phyloP scores from a whole-genome alignment of 64 coral and sea anemone genomes.

The Catalaphyllia jardinei region DNA sequence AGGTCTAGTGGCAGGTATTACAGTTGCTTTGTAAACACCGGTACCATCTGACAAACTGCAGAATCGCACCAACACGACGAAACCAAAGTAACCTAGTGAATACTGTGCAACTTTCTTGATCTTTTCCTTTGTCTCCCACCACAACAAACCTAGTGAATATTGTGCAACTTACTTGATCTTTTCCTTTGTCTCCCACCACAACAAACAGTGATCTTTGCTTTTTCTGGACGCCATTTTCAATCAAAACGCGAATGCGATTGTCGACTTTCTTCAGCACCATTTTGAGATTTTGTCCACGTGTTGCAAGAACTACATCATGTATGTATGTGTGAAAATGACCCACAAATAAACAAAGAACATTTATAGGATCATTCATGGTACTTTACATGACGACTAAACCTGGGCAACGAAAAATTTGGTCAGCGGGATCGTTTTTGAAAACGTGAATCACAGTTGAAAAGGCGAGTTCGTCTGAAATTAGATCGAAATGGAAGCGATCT shows the following conservation, averaged over 20 bases:
- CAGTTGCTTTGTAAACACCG: no score
- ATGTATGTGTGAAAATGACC: neutral
- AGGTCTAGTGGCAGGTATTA: no score
- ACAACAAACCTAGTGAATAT: constrained; percentile 67
- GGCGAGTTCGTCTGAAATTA: neutral
- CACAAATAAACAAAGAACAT: neutral
- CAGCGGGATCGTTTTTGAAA: neutral
- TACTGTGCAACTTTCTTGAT: constrained; percentile 67
- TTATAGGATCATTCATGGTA: neutral
- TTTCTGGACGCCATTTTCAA: constrained; percentile 98
- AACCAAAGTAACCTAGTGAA: neutral
- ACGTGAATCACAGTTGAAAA: neutral
- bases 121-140: constrained; percentile 97
- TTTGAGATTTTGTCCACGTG: constrained; percentile 61
- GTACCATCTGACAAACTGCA: neutral
- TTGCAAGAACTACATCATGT: neutral
- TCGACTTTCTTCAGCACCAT: constrained; percentile 98
- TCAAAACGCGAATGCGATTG: constrained; percentile 89
- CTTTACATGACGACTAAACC: neutral
- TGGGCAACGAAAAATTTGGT: neutral
- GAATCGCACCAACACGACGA: neutral
- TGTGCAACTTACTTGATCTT: constrained; percentile 76
- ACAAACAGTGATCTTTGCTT: constrained; percentile 94
- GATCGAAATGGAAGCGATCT: constrained; percentile 80
- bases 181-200: constrained; percentile 97